A percentile compares a stretch with the other conserved stretches of the same genome.
Evolutionary conservation across 1,140 invertebrate genomes (phyloP).

Genomic region (Tetragnatha versicolor): DNA sequence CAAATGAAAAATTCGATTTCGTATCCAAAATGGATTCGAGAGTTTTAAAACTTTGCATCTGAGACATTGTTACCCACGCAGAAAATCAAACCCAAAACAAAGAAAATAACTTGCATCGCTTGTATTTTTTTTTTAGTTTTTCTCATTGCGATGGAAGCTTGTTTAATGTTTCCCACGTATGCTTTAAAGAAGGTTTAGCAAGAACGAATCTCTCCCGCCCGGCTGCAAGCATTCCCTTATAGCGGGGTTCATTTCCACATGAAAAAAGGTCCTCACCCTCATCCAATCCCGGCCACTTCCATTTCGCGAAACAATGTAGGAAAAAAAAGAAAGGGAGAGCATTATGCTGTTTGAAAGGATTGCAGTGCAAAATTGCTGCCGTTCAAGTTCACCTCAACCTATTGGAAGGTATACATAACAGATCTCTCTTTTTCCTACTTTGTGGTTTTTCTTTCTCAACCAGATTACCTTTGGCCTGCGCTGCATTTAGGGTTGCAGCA

Average conservation of each 20-base stretch:
- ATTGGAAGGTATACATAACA: slow-evolving; percentile 32
- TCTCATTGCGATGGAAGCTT: neutral
- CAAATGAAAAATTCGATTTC: too few species aligned
- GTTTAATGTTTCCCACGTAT: slow-evolving; percentile 22
- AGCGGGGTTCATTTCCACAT: slow-evolving; percentile 2
- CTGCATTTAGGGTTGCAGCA: slow-evolving; percentile 18
- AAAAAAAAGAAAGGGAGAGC: neutral
- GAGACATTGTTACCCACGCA: too few species aligned
- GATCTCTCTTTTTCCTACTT: slow-evolving; percentile 14
- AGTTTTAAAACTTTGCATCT: too few species aligned
- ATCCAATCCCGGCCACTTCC: slow-evolving; percentile 38
- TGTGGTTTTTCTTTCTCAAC: neutral
- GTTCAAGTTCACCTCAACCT: slow-evolving; percentile 32
- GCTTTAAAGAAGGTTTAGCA: neutral
- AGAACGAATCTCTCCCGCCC: neutral
- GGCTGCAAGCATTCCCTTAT: neutral
- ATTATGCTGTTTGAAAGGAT: slow-evolving; percentile 9
- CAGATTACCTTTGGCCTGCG: neutral
- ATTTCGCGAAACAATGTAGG: slow-evolving; percentile 19
- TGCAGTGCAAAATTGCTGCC: slow-evolving; percentile 20
- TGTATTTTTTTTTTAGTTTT: too few species aligned
- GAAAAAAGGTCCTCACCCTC: slow-evolving; percentile 17
- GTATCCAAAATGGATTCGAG: too few species aligned
- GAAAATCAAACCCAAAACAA: too few species aligned
- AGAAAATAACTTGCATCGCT: too few species aligned